Percentiles rank a stretch among this genome's conserved stretches.
These are phyloP conservation scores for Oryzias javanicus DNA, from an alignment of 2,113 vertebrate genomes.

Conservation along the genomic window DNA sequence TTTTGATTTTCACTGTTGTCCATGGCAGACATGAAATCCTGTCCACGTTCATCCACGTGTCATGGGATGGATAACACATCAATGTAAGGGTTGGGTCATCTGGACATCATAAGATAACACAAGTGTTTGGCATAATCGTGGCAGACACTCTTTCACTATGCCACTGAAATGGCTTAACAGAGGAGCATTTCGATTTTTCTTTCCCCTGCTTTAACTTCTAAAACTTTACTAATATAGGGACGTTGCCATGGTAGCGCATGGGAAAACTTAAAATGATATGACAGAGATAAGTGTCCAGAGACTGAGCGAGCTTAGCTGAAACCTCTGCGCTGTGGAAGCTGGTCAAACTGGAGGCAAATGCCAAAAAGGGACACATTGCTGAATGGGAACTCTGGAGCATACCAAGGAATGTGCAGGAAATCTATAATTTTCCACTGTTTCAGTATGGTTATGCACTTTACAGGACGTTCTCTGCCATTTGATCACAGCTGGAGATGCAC, in stretches of 20 bases:
- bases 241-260: not conserved
- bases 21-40: too few relatives aligned
- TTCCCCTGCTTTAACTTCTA: not conserved
- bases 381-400: not conserved
- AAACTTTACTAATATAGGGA: not conserved
- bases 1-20: too few relatives aligned
- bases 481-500: not conserved
- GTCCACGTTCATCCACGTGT: too few relatives aligned
- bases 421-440: not conserved
- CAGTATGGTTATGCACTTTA: not conserved
- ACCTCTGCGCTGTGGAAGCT: not conserved
- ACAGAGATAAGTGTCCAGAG: not conserved
- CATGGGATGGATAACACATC: too few relatives aligned
- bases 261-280: not conserved
- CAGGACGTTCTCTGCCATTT: not conserved
- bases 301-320: not conserved
- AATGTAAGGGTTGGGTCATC: too few relatives aligned
- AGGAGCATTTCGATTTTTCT: not conserved
- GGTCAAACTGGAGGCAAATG: not conserved
- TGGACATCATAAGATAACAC: too few relatives aligned
- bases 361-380: not conserved
- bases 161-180: too few relatives aligned
- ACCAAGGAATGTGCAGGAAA: not conserved
- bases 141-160: not conserved
- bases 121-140: not conserved